Base-by-base conservation (phyloP, 2,113 vertebrate species). In the Maccullochella peelii region DNA sequence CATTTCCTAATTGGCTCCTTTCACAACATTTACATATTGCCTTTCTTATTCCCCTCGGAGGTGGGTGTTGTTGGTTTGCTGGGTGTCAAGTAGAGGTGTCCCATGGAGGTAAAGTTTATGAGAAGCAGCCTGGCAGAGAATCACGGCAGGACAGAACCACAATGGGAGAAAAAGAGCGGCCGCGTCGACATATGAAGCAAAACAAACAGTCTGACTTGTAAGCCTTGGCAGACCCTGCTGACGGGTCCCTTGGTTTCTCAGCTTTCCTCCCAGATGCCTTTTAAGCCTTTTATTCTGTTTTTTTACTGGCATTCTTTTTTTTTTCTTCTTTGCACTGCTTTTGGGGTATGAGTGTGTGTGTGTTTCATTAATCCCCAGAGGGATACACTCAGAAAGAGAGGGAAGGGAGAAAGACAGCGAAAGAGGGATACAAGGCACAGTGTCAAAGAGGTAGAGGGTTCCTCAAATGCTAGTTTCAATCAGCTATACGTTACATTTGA, bases 21-120 rank as follows among this genome's bases (percentile, higher is more conserved):
- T 96, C 91, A 94, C 93, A 94, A 95, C 93, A 94, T 95, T 94
- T 94, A 93, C 92, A 95, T 95, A 94, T 91, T 84, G 83, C 79
- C 36, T 86, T 21, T 87, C 61, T 82, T 58, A 67, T 58, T 59
- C 38, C 5, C 3, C 21, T 6, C 14, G 55, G 75, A 75, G 79
- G 78, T 81, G 80, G 66, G 67, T 73, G 76, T 59, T 61, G 67
- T 77, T 83, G 63, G 47, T 77, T 85, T 70, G 50, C 67, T 71
- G 81, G 30, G 83, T 49, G 83, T 91, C 74, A 85, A 76, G 71
- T 44, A 36, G 80, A 75, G 70, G 82, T 55, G 82, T 82, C 88
- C 70, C 36, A 8, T 47, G 76, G 82, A 81, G 85, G 83, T 69
- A 63, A 47, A 80, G 84, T 80, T 90, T 77, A 87, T 20, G 62